Conservation (phyloP, 2,888 invertebrate genomes). For the Lasioglossum oenotherae region DNA sequence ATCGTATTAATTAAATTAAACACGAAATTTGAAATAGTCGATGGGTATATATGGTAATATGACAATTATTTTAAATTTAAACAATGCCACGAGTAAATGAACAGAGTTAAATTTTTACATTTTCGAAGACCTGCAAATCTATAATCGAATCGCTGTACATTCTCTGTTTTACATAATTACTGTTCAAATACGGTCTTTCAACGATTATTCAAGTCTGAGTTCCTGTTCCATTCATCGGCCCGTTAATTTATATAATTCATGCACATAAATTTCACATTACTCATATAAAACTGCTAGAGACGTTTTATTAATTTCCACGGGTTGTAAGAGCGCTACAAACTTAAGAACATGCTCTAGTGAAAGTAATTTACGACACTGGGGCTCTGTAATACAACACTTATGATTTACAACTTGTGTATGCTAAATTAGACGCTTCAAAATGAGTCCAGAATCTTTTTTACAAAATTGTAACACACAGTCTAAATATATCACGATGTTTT, state of each 20-base stretch:
- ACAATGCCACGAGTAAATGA: neutral
- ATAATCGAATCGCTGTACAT: neutral
- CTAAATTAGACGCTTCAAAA: neutral
- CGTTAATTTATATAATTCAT: slow-evolving; percentile 22
- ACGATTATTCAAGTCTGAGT: neutral
- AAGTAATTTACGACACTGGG: neutral
- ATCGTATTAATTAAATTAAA: neutral
- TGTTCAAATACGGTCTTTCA: neutral
- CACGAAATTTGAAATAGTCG: neutral
- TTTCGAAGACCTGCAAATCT: neutral
- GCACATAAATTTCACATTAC: slow-evolving; percentile 3
- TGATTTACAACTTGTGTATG: neutral
- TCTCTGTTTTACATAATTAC: neutral
- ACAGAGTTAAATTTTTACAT: neutral
- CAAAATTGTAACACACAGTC: neutral
- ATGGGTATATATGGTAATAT: neutral
- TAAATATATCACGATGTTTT: neutral
- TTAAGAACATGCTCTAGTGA: neutral
- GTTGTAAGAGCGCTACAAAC: neutral
- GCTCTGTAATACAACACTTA: neutral
- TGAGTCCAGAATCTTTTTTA: neutral
- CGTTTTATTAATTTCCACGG: slow-evolving; percentile 1
- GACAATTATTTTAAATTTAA: neutral
- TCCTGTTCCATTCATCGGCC: neutral
- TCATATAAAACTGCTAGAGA: slow-evolving; percentile 1